These are phyloP conservation scores for Tubulanus polymorphus DNA, from an alignment of 2,888 invertebrate species.

Conservation along the genomic window DNA sequence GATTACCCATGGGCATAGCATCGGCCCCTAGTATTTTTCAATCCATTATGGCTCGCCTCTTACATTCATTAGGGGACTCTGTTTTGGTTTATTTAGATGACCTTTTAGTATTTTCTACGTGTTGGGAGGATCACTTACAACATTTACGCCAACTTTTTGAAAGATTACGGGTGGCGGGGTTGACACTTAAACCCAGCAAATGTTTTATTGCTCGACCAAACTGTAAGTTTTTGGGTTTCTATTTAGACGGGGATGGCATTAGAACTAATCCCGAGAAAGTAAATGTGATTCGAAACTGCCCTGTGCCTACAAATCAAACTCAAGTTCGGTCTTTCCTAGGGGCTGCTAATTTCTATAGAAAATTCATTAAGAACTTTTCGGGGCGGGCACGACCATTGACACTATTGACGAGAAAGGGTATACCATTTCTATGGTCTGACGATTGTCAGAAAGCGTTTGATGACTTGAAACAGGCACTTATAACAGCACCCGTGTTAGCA, in stretches of 20 bases:
- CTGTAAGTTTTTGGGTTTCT: not conserved
- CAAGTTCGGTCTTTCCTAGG: slow-evolving; percentile 21
- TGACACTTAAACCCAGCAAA: not conserved
- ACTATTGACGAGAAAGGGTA: slow-evolving; percentile 7
- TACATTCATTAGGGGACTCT: not conserved
- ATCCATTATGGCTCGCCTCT: not conserved
- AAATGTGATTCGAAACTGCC: not conserved
- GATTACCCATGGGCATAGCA: not conserved
- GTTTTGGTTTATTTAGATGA: slow-evolving; percentile 8
- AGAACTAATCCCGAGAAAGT: not conserved
- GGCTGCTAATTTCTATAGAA: slow-evolving; percentile 22
- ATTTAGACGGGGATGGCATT: not conserved
- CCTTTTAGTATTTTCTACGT: slow-evolving; percentile 4
- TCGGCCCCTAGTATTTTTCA: not conserved
- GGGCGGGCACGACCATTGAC: slow-evolving; percentile 17
- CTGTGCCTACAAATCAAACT: not conserved
- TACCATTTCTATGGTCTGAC: slow-evolving; percentile 20
- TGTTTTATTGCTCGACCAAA: not conserved
- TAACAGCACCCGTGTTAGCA: slow-evolving; percentile 18
- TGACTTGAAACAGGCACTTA: slow-evolving; percentile 16
- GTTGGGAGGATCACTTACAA: not conserved
- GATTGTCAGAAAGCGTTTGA: slow-evolving; percentile 19
- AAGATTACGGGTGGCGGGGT: not conserved
- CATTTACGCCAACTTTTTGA: slow-evolving; percentile 5
- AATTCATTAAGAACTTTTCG: slow-evolving; percentile 18